Percentiles rank a stretch among this genome's conserved stretches.
Conservation (phyloP, 2,797 vertebrate species). For the Thamnophis elegans region DNA sequence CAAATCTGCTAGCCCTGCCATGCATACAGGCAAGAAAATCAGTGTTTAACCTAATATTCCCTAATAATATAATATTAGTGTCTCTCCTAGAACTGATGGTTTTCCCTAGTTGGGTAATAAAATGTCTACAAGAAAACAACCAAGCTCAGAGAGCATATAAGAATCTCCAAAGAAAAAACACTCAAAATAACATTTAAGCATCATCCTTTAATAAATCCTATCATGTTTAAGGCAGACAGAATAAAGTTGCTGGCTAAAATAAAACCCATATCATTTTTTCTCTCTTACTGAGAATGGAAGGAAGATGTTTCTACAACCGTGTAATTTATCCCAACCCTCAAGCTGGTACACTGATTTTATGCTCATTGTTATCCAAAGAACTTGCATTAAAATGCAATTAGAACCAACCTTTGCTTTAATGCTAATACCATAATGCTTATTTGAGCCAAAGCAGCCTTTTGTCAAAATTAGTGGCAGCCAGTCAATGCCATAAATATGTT, state of each 20-base stretch:
- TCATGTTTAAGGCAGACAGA: background rate
- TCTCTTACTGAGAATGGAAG: background rate
- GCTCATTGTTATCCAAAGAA: background rate
- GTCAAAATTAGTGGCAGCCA: background rate
- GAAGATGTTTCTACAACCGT: background rate
- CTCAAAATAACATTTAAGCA: background rate
- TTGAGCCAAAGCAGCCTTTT: background rate
- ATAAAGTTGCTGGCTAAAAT: background rate
- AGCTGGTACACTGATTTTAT: background rate
- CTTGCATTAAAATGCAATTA: background rate
- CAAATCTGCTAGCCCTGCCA: background rate
- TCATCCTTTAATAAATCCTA: background rate
- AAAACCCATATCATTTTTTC: background rate
- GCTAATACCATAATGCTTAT: background rate
- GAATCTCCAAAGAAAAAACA: background rate
- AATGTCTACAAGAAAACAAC: background rate
- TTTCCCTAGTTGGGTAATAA: background rate
- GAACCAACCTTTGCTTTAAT: background rate
- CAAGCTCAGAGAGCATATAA: background rate
- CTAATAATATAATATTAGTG: background rate
- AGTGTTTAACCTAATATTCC: background rate
- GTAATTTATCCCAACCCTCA: background rate
- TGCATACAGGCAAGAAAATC: background rate
- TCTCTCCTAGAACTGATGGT: background rate
- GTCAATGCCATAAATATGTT: background rate